Percentiles rank a stretch among this genome's conserved stretches.
These are phyloP conservation scores for Polylopha cassiicola DNA, from an alignment of 2,888 invertebrate species.

Conservation along the genomic window DNA sequence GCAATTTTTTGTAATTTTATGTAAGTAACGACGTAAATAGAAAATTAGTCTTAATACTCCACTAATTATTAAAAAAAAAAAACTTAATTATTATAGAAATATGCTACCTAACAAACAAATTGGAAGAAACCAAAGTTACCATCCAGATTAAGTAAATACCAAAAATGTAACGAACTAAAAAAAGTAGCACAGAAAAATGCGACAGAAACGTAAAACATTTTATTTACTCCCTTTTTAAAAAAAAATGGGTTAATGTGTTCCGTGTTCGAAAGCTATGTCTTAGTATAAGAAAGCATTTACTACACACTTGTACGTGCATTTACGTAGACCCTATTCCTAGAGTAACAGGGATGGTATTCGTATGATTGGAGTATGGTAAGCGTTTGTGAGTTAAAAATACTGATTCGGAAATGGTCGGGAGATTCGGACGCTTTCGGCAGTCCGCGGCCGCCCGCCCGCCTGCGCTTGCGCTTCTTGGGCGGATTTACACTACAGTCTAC, in stretches of 20 bases:
- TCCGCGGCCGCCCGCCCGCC: slow-evolving; percentile 63
- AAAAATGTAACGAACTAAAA: too few species aligned
- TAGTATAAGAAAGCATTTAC: slow-evolving; percentile 49
- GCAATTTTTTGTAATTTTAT: too few species aligned
- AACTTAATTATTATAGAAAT: too few species aligned
- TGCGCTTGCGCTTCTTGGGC: slow-evolving; percentile 60
- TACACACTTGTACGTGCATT: slow-evolving; percentile 29
- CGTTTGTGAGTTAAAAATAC: slow-evolving; percentile 66
- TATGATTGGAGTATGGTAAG: slow-evolving; percentile 30
- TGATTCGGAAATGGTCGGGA: slow-evolving; percentile 52
- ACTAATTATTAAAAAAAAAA: too few species aligned
- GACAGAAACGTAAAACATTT: slow-evolving; percentile 39
- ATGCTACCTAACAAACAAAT: too few species aligned
- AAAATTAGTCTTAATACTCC: too few species aligned
- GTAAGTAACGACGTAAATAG: too few species aligned
- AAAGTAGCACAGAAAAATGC: too few species aligned
- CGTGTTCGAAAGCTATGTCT: slow-evolving; percentile 46
- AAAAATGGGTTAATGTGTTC: slow-evolving; percentile 68
- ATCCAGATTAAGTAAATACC: too few species aligned
- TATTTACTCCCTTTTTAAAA: slow-evolving; percentile 47
- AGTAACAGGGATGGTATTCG: slow-evolving; percentile 17
- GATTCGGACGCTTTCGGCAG: slow-evolving; percentile 39
- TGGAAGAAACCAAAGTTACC: too few species aligned
- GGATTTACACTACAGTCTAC: slow-evolving; percentile 26
- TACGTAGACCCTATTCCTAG: slow-evolving; percentile 18